Evolutionary conservation across 1,140 invertebrate species (phyloP), one percentile per base, ranked within the genome.

Genomic region (Ips typographus): DNA sequence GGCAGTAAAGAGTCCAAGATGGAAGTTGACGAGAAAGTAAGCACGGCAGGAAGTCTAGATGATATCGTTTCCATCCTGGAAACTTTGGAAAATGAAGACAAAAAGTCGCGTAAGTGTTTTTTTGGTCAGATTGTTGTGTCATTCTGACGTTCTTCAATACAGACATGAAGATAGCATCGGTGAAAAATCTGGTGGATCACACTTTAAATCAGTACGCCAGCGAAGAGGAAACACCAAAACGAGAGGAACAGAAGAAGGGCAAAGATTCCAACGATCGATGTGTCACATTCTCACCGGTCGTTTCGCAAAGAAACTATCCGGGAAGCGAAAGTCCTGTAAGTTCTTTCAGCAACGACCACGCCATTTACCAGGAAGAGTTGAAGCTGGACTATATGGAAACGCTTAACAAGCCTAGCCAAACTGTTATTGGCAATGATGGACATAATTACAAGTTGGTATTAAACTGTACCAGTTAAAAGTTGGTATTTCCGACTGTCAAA

Each of bases 11-110:
- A 7, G 8, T 60, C 5, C 42, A 69, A 66, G 63, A 55, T 47
- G 67, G 73, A 52, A 52, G 7, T 38, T 22, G 62, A 72, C 40
- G 63, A 64, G n/a, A 70, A 72, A 68, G 58, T 22, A 37, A 70
- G 59, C 43, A 3, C 22, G n/a, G 40, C 41, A 6, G 66, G 62
- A 36, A 75, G 72, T 70, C 74, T 74, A 43, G 77, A 79, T 53
- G 78, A 79, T 67, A 74, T 78, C 52, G 77, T 73, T 4, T 72
- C 75, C 1, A 77, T 79, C 61, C 56, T 79, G 3, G 70, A 79
- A 73, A 74, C 67, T 37, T 63, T 79, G 38, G 77, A 79, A 74
- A 72, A 73, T 43, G 76, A 76, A 67, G 76, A 79, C 68, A 77
- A 75, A 70, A 77, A 75, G 67, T 78, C 78, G 36, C 76, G 78